Evolutionary conservation across 2,797 vertebrate genomes (phyloP).

Genomic region (Phyllotis vaccarum): DNA sequence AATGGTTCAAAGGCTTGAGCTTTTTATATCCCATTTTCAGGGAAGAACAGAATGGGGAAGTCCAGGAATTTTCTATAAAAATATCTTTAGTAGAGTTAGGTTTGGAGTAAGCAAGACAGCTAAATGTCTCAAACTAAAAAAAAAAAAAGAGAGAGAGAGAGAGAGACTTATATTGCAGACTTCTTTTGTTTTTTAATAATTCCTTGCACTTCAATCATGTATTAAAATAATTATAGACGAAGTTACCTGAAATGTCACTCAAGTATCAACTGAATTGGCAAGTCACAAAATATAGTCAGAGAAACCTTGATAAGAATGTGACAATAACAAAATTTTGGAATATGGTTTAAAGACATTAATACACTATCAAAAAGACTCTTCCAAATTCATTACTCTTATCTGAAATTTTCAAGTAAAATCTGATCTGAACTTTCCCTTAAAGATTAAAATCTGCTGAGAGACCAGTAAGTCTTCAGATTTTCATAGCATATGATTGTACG

Average conservation of each 20-base stretch:
- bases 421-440: conserved; percentile 57
- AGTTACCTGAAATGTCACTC: background rate
- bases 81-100: conserved; percentile 44
- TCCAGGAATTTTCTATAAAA: conserved; percentile 29
- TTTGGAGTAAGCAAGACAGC: conserved; percentile 49
- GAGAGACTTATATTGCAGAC: background rate
- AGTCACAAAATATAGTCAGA: conserved; percentile 3
- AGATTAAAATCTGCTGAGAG: conserved; percentile 61
- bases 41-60: conserved; percentile 19
- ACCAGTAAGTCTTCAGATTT: conserved; percentile 44
- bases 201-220: background rate
- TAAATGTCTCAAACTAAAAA: conserved; percentile 31
- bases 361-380: conserved; percentile 41
- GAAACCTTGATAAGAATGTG: background rate
- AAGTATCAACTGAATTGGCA: background rate
- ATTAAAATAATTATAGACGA: conserved; percentile 37
- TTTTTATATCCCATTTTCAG: background rate
- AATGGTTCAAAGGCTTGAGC: conserved; percentile 51
- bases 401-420: conserved; percentile 61
- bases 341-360: conserved; percentile 45
- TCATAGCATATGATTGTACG: conserved; percentile 45
- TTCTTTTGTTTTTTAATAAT: conserved; percentile 22
- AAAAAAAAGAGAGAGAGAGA: too few relatives aligned
- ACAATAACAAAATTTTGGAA: background rate
- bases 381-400: conserved; percentile 47